These are phyloP conservation scores for Microtus ochrogaster DNA, from an alignment of 2,113 vertebrate genomes.

Conservation along the genomic window DNA sequence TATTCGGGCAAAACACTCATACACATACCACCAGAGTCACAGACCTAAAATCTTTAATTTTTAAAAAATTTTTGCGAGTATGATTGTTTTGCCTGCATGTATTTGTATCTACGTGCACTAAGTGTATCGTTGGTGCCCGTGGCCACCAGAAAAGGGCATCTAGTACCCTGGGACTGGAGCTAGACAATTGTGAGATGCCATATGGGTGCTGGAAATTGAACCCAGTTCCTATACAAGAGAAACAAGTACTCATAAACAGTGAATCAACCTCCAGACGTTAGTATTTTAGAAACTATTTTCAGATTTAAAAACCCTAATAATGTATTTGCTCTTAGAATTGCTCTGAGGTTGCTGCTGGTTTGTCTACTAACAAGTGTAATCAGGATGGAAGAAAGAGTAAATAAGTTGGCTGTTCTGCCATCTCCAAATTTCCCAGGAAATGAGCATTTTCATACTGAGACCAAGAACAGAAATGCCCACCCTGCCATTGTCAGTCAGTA, in stretches of 20 bases:
- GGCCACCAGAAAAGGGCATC: neutral
- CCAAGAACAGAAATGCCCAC: too few relatives aligned
- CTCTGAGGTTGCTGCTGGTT: neutral
- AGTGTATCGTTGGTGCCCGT: neutral
- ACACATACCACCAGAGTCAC: neutral
- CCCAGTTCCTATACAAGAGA: neutral
- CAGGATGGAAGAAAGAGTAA: neutral
- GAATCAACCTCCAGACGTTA: neutral
- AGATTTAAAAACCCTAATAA: neutral
- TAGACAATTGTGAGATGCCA: neutral
- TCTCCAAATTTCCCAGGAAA: too few relatives aligned
- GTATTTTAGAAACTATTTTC: conserved; percentile 5
- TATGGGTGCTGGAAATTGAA: neutral
- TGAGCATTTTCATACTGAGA: neutral
- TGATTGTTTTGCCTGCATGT: neutral
- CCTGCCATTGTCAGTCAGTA: neutral
- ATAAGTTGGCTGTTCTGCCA: too few relatives aligned
- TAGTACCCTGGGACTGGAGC: neutral
- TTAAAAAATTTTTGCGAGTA: neutral
- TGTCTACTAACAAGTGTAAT: neutral
- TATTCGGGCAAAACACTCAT: neutral
- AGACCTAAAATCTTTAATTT: neutral
- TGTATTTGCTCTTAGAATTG: neutral
- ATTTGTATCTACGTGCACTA: neutral
- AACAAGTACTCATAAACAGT: neutral